phyloP scores from a whole-genome alignment of 2,113 vertebrate species.

The Thunnus thynnus region DNA sequence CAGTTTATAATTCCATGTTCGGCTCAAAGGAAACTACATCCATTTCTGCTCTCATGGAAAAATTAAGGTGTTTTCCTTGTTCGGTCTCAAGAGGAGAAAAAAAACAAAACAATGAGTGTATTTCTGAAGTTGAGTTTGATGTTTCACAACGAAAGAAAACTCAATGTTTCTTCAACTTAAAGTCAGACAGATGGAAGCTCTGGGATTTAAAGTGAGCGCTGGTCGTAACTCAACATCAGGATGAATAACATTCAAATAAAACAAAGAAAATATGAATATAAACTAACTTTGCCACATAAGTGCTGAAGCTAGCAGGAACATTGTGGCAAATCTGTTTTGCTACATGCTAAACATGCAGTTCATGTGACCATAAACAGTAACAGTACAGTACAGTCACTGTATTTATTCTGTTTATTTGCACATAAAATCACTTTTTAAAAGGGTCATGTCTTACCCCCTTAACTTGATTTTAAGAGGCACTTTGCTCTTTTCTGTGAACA shows the following conservation, averaged over 20 bases:
- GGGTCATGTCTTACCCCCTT: neutral
- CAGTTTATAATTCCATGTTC: conserved; percentile 42
- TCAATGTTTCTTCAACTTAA: neutral
- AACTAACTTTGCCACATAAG: too few relatives aligned
- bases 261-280: too few relatives aligned
- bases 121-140: neutral
- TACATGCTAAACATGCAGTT: too few relatives aligned
- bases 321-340: too few relatives aligned
- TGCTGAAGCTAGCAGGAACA: too few relatives aligned
- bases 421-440: neutral
- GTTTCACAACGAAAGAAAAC: neutral
- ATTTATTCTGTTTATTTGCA: neutral
- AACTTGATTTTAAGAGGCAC: neutral
- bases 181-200: neutral
- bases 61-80: conserved; percentile 15
- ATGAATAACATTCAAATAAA: too few relatives aligned
- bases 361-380: neutral
- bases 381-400: too few relatives aligned
- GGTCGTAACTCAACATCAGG: neutral
- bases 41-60: conserved; percentile 28
- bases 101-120: neutral
- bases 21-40: conserved; percentile 30
- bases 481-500: neutral
- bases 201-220: neutral
- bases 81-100: neutral